Evolutionary conservation across 2,888 invertebrate species (phyloP).

Genomic region (Crioceris asparagi): DNA sequence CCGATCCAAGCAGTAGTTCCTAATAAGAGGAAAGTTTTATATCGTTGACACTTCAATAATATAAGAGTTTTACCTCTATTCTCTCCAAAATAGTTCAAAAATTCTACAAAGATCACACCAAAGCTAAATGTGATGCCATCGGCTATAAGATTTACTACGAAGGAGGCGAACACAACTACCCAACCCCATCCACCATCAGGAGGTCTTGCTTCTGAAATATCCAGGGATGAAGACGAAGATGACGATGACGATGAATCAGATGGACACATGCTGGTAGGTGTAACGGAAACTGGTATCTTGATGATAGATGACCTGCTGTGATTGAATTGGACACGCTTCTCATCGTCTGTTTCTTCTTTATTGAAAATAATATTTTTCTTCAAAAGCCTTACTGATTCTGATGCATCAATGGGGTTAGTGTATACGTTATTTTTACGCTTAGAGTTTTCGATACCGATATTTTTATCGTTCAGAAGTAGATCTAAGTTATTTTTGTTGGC

Average conservation of each 20-base stretch:
- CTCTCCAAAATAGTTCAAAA: slow-evolving; percentile 74
- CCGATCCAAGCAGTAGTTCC: slow-evolving; percentile 80
- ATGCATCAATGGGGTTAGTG: slow-evolving; percentile 13
- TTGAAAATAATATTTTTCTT: slow-evolving; percentile 12
- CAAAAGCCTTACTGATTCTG: slow-evolving; percentile 9
- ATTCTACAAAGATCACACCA: slow-evolving; percentile 79
- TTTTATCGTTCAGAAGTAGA: slow-evolving; percentile 20
- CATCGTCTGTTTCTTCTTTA: slow-evolving; percentile 22
- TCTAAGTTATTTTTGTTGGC: slow-evolving; percentile 15
- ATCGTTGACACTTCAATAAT: no score
- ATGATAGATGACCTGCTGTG: slow-evolving; percentile 18
- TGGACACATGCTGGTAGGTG: slow-evolving; percentile 28
- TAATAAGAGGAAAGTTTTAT: background rate
- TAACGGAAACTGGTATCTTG: slow-evolving; percentile 20
- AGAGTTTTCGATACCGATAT: slow-evolving; percentile 16
- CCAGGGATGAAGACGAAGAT: slow-evolving; percentile 51
- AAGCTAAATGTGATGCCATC: slow-evolving; percentile 90
- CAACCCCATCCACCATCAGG: slow-evolving; percentile 92
- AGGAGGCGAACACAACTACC: slow-evolving; percentile 82
- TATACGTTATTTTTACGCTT: slow-evolving; percentile 20
- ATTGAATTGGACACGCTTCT: slow-evolving; percentile 49
- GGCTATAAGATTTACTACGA: slow-evolving; percentile 81
- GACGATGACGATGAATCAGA: slow-evolving; percentile 34
- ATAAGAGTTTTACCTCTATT: slow-evolving; percentile 52
- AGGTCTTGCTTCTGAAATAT: slow-evolving; percentile 56